Evolutionary conservation across 2,888 invertebrate genomes (phyloP).

Genomic region (Agriopis leucophaearia): DNA sequence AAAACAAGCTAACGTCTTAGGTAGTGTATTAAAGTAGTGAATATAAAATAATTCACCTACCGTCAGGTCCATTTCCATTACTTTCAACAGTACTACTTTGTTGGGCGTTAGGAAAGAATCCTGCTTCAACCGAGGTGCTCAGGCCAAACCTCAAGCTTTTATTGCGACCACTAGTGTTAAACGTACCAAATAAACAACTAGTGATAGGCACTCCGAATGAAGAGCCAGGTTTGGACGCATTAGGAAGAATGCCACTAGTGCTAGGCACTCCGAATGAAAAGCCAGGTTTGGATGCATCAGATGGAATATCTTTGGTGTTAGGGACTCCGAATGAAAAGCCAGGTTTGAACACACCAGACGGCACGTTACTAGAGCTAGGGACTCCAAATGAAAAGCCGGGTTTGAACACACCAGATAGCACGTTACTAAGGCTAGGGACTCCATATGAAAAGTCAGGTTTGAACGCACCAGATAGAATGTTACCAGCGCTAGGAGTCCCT

Average conservation of each 20-base stretch:
- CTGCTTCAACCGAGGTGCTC: background rate
- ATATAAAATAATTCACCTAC: background rate
- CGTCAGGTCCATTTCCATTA: background rate
- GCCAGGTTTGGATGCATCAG: background rate
- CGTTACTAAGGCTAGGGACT: background rate
- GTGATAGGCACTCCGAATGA: background rate
- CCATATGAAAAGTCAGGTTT: background rate
- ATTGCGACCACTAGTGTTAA: background rate
- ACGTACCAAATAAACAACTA: no score
- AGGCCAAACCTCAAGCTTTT: no score
- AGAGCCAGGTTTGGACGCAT: background rate
- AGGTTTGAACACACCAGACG: background rate
- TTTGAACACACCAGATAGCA: background rate
- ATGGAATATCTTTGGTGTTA: background rate
- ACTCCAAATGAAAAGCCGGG: background rate
- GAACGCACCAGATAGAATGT: background rate
- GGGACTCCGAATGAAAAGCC: background rate
- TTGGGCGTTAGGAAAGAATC: background rate
- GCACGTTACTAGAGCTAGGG: background rate
- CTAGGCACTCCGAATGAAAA: background rate
- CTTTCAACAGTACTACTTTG: background rate
- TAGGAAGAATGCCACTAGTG: background rate
- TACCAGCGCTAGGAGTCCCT: background rate
- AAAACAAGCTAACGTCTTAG: no score
- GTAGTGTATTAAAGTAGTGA: background rate